Evolutionary conservation across 2,888 invertebrate genomes (phyloP).

Genomic region (Scaptomyza flava): DNA sequence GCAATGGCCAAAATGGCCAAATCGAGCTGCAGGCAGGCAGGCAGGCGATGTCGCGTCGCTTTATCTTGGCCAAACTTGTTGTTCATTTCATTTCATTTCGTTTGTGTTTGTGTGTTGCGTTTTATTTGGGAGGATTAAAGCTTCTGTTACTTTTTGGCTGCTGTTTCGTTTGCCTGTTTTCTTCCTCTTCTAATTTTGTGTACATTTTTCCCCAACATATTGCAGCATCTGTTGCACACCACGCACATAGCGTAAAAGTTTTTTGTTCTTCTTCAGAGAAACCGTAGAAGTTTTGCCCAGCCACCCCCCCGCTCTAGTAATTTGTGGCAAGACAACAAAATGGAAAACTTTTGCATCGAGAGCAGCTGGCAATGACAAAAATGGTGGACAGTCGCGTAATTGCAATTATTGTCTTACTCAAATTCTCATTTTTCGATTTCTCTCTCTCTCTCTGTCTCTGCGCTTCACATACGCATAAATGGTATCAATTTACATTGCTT

Average conservation of each 20-base stretch:
- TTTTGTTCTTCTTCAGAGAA: slow-evolving; percentile 39
- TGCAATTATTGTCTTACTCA: slow-evolving; percentile 73
- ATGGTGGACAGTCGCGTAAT: slow-evolving; percentile 63
- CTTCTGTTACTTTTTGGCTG: slow-evolving; percentile 15
- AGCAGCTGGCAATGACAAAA: slow-evolving; percentile 51
- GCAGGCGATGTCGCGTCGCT: slow-evolving; percentile 1
- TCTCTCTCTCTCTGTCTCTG: neutral
- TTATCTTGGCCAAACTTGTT: slow-evolving; percentile 54
- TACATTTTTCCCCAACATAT: slow-evolving; percentile 57
- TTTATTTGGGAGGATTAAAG: slow-evolving; percentile 7
- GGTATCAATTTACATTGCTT: slow-evolving; percentile 17
- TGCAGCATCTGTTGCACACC: slow-evolving; percentile 74
- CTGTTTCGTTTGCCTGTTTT: slow-evolving; percentile 7
- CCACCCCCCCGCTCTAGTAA: slow-evolving; percentile 40
- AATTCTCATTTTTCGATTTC: slow-evolving; percentile 54
- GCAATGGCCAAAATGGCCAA: slow-evolving; percentile 45
- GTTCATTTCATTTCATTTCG: slow-evolving; percentile 12
- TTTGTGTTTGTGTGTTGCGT: slow-evolving; percentile 21
- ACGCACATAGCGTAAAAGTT: slow-evolving; percentile 50
- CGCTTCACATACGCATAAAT: slow-evolving; percentile 1
- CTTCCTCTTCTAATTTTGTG: slow-evolving; percentile 52
- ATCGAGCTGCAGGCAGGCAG: slow-evolving; percentile 50
- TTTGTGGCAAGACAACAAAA: slow-evolving; percentile 33
- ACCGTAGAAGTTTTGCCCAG: slow-evolving; percentile 49
- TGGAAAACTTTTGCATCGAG: slow-evolving; percentile 23